Percentiles rank a stretch among this genome's conserved stretches.
These are phyloP conservation scores for Gnathonemus longibarbis DNA, from an alignment of 2,113 vertebrate species.

Conservation along the genomic window DNA sequence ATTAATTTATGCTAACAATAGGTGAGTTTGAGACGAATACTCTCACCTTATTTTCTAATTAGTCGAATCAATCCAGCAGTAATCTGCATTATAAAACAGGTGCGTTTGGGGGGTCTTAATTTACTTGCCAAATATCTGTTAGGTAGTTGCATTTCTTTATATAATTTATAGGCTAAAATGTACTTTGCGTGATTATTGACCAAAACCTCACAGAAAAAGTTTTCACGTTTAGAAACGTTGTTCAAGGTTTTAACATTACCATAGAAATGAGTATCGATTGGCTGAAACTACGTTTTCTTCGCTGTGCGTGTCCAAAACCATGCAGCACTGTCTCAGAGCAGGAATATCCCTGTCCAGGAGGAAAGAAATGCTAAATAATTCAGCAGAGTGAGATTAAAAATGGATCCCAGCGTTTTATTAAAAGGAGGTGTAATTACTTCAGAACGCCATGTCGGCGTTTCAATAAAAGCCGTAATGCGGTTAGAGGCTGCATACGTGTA, in stretches of 20 bases:
- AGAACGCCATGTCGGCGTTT: conserved; percentile 52
- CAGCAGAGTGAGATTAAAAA: conserved; percentile 63
- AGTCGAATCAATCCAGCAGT: not conserved
- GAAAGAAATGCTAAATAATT: conserved; percentile 67
- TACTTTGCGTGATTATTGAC: not conserved
- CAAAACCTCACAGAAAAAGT: not conserved
- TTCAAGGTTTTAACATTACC: not conserved
- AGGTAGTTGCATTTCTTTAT: not conserved
- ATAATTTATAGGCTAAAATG: not conserved
- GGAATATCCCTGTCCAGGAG: conserved; percentile 11
- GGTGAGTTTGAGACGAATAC: not conserved
- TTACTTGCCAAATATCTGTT: not conserved
- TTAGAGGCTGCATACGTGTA: conserved; percentile 55
- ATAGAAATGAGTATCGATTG: not conserved
- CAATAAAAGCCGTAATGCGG: conserved; percentile 57
- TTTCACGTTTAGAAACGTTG: not conserved
- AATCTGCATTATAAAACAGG: not conserved
- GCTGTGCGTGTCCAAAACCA: not conserved
- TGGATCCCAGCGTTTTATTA: conserved; percentile 58
- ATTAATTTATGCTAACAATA: not conserved
- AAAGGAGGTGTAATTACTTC: conserved; percentile 64
- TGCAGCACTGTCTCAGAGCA: conserved; percentile 8
- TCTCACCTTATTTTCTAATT: not conserved
- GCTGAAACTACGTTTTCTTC: not conserved
- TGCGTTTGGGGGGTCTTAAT: not conserved